These are phyloP conservation scores for Corynorhinus townsendii DNA, from an alignment of 2,113 vertebrate genomes.

Conservation along the genomic window DNA sequence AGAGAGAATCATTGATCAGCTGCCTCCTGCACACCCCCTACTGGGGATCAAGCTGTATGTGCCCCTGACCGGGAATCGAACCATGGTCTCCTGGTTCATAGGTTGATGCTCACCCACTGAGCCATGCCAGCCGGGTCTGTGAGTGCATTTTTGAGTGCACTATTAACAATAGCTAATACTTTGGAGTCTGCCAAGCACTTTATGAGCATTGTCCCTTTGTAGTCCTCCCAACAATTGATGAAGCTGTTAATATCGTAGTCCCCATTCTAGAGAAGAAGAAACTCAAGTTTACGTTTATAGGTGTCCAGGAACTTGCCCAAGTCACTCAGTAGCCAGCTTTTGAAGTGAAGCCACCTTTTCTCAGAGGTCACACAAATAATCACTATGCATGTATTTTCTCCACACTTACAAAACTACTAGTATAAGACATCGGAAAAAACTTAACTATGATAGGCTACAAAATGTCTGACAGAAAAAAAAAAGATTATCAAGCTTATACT, in stretches of 20 bases:
- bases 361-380: slow-evolving; percentile 30
- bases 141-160: neutral
- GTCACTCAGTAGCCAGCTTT: neutral
- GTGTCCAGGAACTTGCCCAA: neutral
- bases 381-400: neutral
- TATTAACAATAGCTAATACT: neutral
- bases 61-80: too few species aligned
- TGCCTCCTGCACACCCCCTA: too few species aligned
- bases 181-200: neutral
- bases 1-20: neutral
- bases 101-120: neutral
- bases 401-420: neutral
- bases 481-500: neutral
- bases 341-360: slow-evolving; percentile 26
- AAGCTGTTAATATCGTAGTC: neutral
- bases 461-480: neutral
- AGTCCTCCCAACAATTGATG: neutral
- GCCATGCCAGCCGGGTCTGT: neutral
- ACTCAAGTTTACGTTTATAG: neutral
- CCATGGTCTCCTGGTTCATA: too few species aligned
- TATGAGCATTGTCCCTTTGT: neutral
- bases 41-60: too few species aligned
- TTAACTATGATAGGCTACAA: neutral
- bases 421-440: neutral
- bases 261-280: neutral